Evolutionary conservation across 2,797 vertebrate species (phyloP).

Genomic region (Sebastes kiyomatsui): DNA sequence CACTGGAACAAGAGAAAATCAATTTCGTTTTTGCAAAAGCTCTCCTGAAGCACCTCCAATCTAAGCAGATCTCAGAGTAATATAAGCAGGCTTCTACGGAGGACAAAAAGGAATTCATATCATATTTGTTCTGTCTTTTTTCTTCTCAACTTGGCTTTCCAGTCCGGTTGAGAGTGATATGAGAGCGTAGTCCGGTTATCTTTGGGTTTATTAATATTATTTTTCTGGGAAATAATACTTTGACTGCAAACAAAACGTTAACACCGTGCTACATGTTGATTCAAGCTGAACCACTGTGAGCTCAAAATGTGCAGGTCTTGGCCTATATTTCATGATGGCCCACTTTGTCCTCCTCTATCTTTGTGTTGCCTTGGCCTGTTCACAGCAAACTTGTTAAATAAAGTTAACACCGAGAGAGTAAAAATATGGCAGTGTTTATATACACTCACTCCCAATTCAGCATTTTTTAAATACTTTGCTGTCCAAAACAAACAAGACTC

Average conservation of each 20-base stretch:
- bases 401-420: not conserved
- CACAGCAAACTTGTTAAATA: conserved; percentile 3
- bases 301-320: conserved; percentile 19
- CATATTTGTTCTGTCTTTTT: conserved; percentile 22
- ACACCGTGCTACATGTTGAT: not conserved
- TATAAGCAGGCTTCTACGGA: conserved; percentile 17
- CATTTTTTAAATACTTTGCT: not conserved
- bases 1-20: conserved; percentile 55
- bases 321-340: conserved; percentile 17
- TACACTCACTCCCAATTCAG: not conserved
- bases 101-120: not conserved
- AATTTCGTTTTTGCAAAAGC: conserved; percentile 61
- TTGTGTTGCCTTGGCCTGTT: not conserved
- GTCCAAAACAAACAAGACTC: not conserved
- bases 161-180: not conserved
- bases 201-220: conserved; percentile 16
- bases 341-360: conserved; percentile 4
- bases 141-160: not conserved
- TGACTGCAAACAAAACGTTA: not conserved
- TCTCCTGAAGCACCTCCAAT: conserved; percentile 23
- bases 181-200: not conserved
- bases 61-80: conserved; percentile 45
- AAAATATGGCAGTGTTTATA: not conserved
- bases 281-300: conserved; percentile 11
- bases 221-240: not conserved